These are phyloP conservation scores for Denticeps clupeoides DNA, from an alignment of 2,797 vertebrate species.

Conservation along the genomic window DNA sequence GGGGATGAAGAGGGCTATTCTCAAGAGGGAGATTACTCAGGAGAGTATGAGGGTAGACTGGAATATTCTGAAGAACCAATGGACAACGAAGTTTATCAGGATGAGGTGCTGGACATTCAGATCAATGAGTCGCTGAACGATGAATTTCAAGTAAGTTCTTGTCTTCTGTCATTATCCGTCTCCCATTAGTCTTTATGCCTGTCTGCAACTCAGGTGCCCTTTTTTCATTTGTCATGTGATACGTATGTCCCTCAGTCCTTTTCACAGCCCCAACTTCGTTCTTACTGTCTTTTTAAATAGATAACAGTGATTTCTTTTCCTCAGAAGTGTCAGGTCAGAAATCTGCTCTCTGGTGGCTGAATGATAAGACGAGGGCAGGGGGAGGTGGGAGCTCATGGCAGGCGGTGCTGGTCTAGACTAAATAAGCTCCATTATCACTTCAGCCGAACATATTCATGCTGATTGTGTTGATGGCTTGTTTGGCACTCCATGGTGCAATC, in stretches of 20 bases:
- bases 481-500: conserved; percentile 72
- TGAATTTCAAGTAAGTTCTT: conserved; percentile 71
- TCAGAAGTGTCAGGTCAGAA: no score
- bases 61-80: conserved; percentile 68
- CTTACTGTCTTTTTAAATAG: no score
- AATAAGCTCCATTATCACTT: conserved; percentile 79
- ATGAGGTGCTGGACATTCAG: conserved; percentile 91
- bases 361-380: conserved; percentile 34
- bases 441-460: no score
- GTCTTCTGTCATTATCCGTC: not conserved
- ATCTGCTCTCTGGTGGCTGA: conserved; percentile 46
- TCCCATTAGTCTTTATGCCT: not conserved
- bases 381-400: conserved; percentile 20
- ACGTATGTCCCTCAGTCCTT: no score
- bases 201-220: no score
- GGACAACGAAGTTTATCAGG: conserved; percentile 67
- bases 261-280: no score
- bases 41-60: conserved; percentile 61
- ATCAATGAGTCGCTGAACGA: conserved; percentile 86
- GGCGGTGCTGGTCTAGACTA: conserved; percentile 10
- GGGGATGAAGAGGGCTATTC: conserved; percentile 26
- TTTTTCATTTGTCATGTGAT: no score
- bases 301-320: no score
- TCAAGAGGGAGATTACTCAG: conserved; percentile 40
- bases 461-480: conserved; percentile 96